phyloP scores from a whole-genome alignment of 2,113 vertebrate species.

The Elgaria multicarinata region DNA sequence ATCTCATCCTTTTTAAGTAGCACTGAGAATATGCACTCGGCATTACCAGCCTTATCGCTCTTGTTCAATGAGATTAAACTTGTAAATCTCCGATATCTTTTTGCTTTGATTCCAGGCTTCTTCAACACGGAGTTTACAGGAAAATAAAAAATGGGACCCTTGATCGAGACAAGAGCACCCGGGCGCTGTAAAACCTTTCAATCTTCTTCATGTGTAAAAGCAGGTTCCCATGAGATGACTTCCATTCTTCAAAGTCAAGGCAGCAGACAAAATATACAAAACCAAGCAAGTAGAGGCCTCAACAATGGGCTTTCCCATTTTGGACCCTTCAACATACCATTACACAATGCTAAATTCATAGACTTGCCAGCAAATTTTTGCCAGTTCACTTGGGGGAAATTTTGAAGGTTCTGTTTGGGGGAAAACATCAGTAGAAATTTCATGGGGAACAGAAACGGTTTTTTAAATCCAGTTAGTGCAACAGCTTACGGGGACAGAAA shows the following conservation, averaged over 20 bases:
- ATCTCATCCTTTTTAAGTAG: not conserved
- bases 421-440: not conserved
- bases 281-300: not conserved
- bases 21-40: not conserved
- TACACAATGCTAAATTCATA: not conserved
- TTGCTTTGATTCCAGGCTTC: not conserved
- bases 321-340: not conserved
- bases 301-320: not conserved
- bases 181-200: not conserved
- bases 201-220: not conserved
- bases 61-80: not conserved
- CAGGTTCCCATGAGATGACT: not conserved
- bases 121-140: slow-evolving; percentile 9
- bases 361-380: too few species aligned
- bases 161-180: not conserved
- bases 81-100: not conserved
- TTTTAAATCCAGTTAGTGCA: not conserved
- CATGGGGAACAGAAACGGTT: not conserved
- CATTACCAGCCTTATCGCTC: not conserved
- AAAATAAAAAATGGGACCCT: not conserved
- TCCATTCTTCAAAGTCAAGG: not conserved
- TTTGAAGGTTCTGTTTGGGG: not conserved
- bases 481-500: not conserved
- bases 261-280: not conserved
- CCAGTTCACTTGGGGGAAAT: not conserved